Percentiles rank a stretch among this genome's conserved stretches.
phyloP scores from a whole-genome alignment of 1,140 invertebrate genomes.

The Tribolium castaneum region DNA sequence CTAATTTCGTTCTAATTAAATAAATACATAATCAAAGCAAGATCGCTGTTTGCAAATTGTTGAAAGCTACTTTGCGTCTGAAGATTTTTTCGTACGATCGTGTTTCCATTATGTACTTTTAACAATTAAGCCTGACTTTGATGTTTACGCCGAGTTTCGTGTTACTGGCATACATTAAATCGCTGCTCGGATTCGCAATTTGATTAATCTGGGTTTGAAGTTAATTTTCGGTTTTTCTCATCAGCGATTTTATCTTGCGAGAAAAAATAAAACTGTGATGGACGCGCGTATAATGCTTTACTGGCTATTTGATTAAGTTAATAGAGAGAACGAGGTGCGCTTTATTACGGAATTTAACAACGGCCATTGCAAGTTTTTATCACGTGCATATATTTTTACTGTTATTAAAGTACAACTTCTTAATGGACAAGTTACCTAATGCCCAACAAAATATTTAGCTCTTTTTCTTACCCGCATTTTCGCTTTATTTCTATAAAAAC shows the following conservation, averaged over 20 bases:
- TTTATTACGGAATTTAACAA: background rate
- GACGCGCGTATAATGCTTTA: background rate
- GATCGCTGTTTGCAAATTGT: constrained; percentile 7
- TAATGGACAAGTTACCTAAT: background rate
- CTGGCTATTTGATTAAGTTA: background rate
- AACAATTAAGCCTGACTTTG: constrained; percentile 19
- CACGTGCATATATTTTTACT: background rate
- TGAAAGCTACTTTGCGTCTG: background rate
- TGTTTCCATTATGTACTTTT: background rate
- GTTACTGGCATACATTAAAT: background rate
- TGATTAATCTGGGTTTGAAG: background rate
- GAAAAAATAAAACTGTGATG: background rate
- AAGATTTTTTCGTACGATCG: background rate
- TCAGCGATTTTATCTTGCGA: background rate
- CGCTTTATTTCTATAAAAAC: too few relatives aligned
- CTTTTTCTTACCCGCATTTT: too few relatives aligned
- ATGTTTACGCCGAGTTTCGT: background rate
- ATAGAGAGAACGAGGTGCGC: background rate
- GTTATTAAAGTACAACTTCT: background rate
- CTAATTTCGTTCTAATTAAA: constrained; percentile 13
- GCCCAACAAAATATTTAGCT: too few relatives aligned
- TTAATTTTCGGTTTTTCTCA: background rate
- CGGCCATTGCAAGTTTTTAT: background rate
- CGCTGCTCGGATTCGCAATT: background rate
- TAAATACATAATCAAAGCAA: constrained; percentile 28